Conservation (phyloP, 1,140 invertebrate species). For the Cydia fagiglandana region DNA sequence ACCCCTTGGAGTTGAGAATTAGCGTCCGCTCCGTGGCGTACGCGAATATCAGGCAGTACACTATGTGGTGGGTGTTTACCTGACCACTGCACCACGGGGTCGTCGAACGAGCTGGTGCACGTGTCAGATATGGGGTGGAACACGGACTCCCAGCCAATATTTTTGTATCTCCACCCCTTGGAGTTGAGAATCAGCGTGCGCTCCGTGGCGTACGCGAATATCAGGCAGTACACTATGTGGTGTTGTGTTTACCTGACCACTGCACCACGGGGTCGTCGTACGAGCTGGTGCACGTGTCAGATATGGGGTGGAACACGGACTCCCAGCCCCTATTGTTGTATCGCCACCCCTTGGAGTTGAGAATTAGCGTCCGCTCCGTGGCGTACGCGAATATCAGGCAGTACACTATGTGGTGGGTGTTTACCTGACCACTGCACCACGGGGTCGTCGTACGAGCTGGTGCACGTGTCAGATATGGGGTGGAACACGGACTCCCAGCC, state of each 20-base stretch:
- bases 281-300: constrained; percentile 88
- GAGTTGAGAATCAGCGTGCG: constrained; percentile 97
- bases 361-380: constrained; percentile 94
- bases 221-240: constrained; percentile 91
- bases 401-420: too few relatives aligned
- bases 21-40: constrained; percentile 97
- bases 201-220: constrained; percentile 96
- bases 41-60: constrained; percentile 97
- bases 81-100: constrained; percentile 70
- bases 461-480: too few relatives aligned
- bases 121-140: constrained; percentile 95
- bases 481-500: constrained; percentile 94
- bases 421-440: too few relatives aligned
- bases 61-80: constrained; percentile 58
- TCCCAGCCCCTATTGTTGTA: constrained; percentile 97
- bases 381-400: constrained; percentile 88
- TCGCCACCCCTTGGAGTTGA: constrained; percentile 98
- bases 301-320: constrained; percentile 94
- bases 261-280: constrained; percentile 78
- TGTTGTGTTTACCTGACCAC: constrained; percentile 62
- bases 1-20: constrained; percentile 93
- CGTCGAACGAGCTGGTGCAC: constrained; percentile 84
- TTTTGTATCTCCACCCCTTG: constrained; percentile 96
- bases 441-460: too few relatives aligned
- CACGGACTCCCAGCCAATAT: constrained; percentile 96